A percentile compares a stretch with the other conserved stretches of the same genome.
phyloP scores from a whole-genome alignment of 2,888 invertebrate genomes.

The Orthosia gothica region DNA sequence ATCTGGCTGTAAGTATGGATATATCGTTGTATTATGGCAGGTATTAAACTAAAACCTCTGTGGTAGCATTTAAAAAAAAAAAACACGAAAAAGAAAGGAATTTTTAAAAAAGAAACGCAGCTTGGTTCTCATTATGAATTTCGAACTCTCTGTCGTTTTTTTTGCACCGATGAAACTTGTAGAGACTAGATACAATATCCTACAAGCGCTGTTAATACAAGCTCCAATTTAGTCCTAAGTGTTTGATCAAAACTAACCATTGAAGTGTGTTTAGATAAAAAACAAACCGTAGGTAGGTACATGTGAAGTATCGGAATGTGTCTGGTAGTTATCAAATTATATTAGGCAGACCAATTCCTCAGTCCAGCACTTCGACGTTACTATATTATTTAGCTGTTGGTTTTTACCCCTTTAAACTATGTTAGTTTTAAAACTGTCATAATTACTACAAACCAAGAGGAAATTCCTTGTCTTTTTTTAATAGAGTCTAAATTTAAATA shows the following conservation, averaged over 20 bases:
- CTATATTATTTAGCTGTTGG: background rate
- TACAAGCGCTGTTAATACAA: too few species aligned
- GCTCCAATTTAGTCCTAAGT: background rate
- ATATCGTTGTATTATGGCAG: background rate
- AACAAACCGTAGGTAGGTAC: slow-evolving; percentile 11
- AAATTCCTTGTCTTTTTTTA: background rate
- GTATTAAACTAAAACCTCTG: too few species aligned
- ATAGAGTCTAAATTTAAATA: background rate
- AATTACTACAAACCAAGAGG: background rate
- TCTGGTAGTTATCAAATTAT: slow-evolving; percentile 29
- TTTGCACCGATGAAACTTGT: too few species aligned
- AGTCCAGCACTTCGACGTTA: slow-evolving; percentile 12
- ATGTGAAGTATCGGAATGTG: slow-evolving; percentile 11
- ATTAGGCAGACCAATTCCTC: slow-evolving; percentile 6
- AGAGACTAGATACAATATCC: too few species aligned
- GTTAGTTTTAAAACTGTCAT: too few species aligned
- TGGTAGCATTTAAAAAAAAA: too few species aligned
- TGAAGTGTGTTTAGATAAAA: slow-evolving; percentile 12
- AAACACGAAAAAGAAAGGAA: too few species aligned
- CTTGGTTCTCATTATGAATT: background rate
- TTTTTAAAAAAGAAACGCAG: background rate
- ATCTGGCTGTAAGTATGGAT: background rate
- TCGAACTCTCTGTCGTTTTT: background rate
- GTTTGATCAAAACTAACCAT: slow-evolving; percentile 9
- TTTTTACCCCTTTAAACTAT: background rate